Evolutionary conservation across 2,797 vertebrate species (phyloP), one percentile per base, ranked within the genome.

Genomic region (Chelidonichthys spinosus): DNA sequence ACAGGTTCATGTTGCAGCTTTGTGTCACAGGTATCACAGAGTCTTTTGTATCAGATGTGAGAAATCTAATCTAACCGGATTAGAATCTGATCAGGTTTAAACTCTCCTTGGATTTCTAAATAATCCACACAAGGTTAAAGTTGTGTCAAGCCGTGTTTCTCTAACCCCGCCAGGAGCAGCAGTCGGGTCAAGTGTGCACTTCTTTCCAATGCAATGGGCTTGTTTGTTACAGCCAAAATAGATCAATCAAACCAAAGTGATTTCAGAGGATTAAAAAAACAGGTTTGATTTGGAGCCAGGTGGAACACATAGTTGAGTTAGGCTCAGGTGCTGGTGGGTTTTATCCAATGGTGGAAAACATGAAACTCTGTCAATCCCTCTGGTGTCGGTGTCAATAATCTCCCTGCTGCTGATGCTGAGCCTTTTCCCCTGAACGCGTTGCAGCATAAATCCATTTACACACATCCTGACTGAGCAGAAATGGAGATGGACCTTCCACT

Each of bases 381-480:
- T 15, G 69, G 83, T 84, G 82, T 76, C 6, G 1, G 76, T 88
- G 88, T 93, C 86, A 82, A 80, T 92, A 92, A 92, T 92, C 90
- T 89, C 75, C 64, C 25, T 64, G 78, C 72, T 89, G 88, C 91
- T 92, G 91, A 93, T 74, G 14, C 65, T 11, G 62, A 4, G 40
- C 18, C 79, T 89, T 87, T 81, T 63, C 63, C 75, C 63, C 60
- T 40, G 25, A 25, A 25, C 25, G 25, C 25, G 25, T 25, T 25
- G 63, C 62, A 33, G 72, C 64, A 81, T 13, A 78, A 85, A 84
- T 78, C 54, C 81, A 65, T 74, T 71, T 67, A 60, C 68, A 74
- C 78, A 82, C 75, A 69, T 50, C 72, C 76, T 72, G 77, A 85
- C 69, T 82, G 66, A 68, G 78, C 83, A 83, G 71, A 81, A 90